Evolutionary conservation across 2,113 vertebrate species (phyloP), one percentile per base, ranked within the genome.

Genomic region (Aythya baeri): DNA sequence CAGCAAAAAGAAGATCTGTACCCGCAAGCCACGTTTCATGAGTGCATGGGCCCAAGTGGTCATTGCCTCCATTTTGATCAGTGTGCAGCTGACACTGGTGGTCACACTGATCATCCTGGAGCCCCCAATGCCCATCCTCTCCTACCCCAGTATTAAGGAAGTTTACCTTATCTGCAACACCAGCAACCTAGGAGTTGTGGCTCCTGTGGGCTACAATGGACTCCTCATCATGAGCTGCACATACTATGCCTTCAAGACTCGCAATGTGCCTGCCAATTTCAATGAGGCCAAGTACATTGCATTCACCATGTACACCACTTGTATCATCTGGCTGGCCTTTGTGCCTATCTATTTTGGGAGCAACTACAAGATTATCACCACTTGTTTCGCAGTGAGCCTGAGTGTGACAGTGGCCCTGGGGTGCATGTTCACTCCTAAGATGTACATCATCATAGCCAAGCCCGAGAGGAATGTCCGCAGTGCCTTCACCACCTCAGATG

Each of bases 1-100:
- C 92, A 99, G 99, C 98, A 99, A 99, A 97, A 99, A 99, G 98
- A 99, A 99, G 97, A 99, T 99, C 97, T 99, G 99, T n/a, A 99
- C 99, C 22, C 98, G 98, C 70, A 99, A 99, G 88, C 99, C 99
- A 1, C 98, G 99, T 32, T 99, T 99, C 97, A 99, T 99, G 99
- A 99, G 99, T 3, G 99, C 99, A 25, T 99, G 99, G 98, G 99
- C 99, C 27, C 99, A 99, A 96, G 98, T 99, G 62, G 97, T 99
- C 89, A 99, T 99, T 4, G 99, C 99, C 77, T 99, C 98, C 38
- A 97, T 99, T 59, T 97, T 99, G 44, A 99, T 99, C 94, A 99
- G 99, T 0, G 97, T 99, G 65, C 99, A 99, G 97, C 98, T 99
- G 43, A 99, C 98, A 0, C 95, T 99, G 96, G 99, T 99, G 96